Evolutionary conservation across 2,113 vertebrate genomes (phyloP).

Genomic region (Geococcyx californianus): DNA sequence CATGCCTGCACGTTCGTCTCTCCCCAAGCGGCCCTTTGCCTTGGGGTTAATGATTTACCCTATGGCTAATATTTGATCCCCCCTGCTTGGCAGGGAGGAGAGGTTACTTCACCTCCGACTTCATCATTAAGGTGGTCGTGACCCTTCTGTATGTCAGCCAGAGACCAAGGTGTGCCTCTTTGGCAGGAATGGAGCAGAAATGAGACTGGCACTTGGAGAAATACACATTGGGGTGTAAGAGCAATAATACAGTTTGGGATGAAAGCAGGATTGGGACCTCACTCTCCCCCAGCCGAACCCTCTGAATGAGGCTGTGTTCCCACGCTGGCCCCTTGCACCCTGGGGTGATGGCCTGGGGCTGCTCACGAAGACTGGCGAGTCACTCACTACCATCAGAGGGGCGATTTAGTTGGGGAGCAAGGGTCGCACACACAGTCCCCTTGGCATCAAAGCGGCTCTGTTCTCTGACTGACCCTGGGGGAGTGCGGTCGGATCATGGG

Average conservation of each 20-base stretch:
- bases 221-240: not conserved
- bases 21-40: not conserved
- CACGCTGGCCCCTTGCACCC: accelerated
- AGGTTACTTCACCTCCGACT: not conserved
- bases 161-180: not conserved
- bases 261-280: not conserved
- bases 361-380: not conserved
- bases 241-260: not conserved
- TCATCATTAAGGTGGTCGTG: not conserved
- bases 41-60: slow-evolving; percentile 41
- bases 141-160: not conserved
- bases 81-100: not conserved
- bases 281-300: accelerated
- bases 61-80: not conserved
- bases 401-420: not conserved
- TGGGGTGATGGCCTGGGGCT: not conserved
- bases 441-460: not conserved
- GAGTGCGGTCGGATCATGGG: accelerated
- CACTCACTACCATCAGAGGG: not conserved
- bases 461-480: accelerated
- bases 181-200: accelerated
- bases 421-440: not conserved
- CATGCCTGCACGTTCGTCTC: accelerated
- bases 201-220: not conserved
- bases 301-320: slow-evolving; percentile 57